Evolutionary conservation across 2,888 invertebrate species (phyloP).

Genomic region (Sussaba pulchella): DNA sequence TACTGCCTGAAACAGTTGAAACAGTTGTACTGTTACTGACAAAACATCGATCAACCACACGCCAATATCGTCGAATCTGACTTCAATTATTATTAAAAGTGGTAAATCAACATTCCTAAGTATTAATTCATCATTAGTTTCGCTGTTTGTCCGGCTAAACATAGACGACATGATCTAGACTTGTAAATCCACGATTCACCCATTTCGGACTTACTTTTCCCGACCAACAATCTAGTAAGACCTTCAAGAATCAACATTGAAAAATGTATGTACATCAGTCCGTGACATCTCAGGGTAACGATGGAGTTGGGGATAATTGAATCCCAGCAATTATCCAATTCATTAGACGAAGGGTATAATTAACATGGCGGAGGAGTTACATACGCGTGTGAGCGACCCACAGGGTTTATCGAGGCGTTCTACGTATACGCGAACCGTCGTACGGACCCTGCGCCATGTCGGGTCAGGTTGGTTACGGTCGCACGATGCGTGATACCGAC

Average conservation of each 20-base stretch:
- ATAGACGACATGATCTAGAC: too few species aligned
- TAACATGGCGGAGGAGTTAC: slow-evolving; percentile 54
- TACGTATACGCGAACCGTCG: not conserved
- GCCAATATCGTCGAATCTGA: too few species aligned
- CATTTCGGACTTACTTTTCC: too few species aligned
- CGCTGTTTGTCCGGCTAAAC: too few species aligned
- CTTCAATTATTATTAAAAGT: too few species aligned
- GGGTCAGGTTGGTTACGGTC: slow-evolving; percentile 21
- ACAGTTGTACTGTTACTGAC: too few species aligned
- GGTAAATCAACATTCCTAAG: too few species aligned
- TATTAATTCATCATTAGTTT: too few species aligned
- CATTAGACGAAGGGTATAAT: slow-evolving; percentile 55
- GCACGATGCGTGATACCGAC: slow-evolving; percentile 57
- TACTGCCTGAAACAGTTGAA: too few species aligned
- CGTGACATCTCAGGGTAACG: not conserved
- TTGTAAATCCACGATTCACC: too few species aligned
- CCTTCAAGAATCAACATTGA: not conserved
- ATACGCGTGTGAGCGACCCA: slow-evolving; percentile 22
- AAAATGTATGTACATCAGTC: not conserved
- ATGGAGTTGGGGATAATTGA: slow-evolving; percentile 36
- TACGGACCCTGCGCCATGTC: slow-evolving; percentile 7
- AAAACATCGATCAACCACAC: too few species aligned
- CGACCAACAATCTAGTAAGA: too few species aligned
- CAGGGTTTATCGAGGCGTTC: slow-evolving; percentile 33
- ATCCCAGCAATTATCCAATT: slow-evolving; percentile 55